Base-by-base conservation (phyloP, 2,888 invertebrate genomes). In the Trissoscelio sp. region DNA sequence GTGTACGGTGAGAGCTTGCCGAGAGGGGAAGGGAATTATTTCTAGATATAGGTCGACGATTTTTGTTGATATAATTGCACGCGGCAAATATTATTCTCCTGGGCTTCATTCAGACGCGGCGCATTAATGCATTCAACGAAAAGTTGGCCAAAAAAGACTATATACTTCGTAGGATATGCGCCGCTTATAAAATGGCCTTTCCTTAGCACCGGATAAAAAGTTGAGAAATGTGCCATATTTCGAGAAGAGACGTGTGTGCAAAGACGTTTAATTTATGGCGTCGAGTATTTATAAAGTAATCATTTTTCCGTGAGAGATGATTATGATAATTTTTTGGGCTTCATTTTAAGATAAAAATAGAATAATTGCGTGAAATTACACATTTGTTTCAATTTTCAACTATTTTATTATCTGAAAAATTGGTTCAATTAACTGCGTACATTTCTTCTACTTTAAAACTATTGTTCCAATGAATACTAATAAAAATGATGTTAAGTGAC, bases 181-280 rank as follows among this genome's bases (percentile, higher is more conserved):
- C 16, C 24, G 58, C 42, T 58, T 42, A 58, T 58, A n/a, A 58
- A 42, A 57, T 28, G 51, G 28, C 28, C 28, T 51, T 51, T 28
- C 12, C 51, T 51, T 28, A 20, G 20, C 46, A 9, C 4, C 11
- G 16, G 16, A 16, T 42, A 53, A 53, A 53, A 53, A 53, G 53
- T 53, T 53, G 53, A 53, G 31, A 31, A 53, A 53, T 53, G 53
- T 16, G 31, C 53, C 53, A 16, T 16, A 31, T 53, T 53, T 53
- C 53, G 53, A 9, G 31, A 0, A 12, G 16, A 7, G 14, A 31
- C 39, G 37, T 37, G 31, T 11, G 53, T 16, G 7, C n/a, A n/a
- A n/a, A n/a, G n/a, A n/a, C 9, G 16, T 31, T 53, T 12, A 20
- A 31, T 53, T 53, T 53, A 53, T 53, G 11, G 31, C 16, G n/a